These are phyloP conservation scores for Rhinophrynus dorsalis DNA, from an alignment of 2,797 vertebrate genomes.

Conservation along the genomic window DNA sequence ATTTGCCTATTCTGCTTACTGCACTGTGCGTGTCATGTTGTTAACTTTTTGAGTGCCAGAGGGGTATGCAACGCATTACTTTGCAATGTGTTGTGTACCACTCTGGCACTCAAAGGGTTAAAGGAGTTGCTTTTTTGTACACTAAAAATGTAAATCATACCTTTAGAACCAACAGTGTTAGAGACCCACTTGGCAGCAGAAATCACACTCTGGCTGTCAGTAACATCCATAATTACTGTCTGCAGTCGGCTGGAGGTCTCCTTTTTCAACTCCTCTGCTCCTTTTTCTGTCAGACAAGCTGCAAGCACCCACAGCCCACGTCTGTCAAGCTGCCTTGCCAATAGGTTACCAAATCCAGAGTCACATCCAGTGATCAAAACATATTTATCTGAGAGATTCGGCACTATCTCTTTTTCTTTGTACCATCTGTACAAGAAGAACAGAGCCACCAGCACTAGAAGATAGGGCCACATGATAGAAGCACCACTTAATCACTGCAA, in stretches of 20 bases:
- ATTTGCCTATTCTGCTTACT: too few species aligned
- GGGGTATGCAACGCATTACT: too few species aligned
- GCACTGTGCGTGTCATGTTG: too few species aligned
- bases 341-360: constrained; percentile 52
- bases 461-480: constrained; percentile 19
- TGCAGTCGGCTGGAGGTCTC: constrained; percentile 43
- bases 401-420: constrained; percentile 9
- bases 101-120: too few species aligned
- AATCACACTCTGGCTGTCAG: constrained; percentile 54
- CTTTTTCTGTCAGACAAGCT: constrained; percentile 78
- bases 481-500: neutral
- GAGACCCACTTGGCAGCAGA: constrained; percentile 54
- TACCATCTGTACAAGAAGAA: constrained; percentile 18
- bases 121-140: too few species aligned
- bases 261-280: constrained; percentile 10
- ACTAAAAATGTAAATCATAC: too few species aligned
- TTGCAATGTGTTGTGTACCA: too few species aligned
- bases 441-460: neutral
- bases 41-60: too few species aligned
- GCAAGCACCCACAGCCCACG: constrained; percentile 80
- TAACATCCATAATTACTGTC: constrained; percentile 55
- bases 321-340: constrained; percentile 78
- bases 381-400: constrained; percentile 18
- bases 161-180: constrained; percentile 58
- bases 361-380: constrained; percentile 25